Conservation (phyloP, 2,797 vertebrate species). For the Semotilus atromaculatus region DNA sequence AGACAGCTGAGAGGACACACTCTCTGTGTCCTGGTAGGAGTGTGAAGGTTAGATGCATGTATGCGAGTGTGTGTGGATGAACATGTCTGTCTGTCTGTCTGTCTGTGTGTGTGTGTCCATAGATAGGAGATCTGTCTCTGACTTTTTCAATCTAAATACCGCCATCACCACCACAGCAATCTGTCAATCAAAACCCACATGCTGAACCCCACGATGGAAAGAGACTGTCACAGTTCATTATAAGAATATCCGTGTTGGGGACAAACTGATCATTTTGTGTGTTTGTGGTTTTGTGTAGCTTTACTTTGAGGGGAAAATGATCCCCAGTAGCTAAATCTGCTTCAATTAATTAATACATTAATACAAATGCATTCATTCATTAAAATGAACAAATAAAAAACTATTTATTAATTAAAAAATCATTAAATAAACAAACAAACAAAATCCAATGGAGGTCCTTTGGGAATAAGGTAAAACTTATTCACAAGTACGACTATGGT, state of each 20-base stretch:
- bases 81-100: conserved; percentile 15
- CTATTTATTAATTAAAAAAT: background rate
- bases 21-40: conserved; percentile 69
- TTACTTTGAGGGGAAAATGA: background rate
- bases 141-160: conserved; percentile 13
- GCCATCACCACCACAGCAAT: background rate
- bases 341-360: background rate
- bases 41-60: conserved; percentile 72
- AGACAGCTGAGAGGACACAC: conserved; percentile 80
- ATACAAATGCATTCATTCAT: background rate
- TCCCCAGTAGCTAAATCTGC: background rate
- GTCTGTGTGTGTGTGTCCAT: background rate
- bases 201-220: conserved; percentile 16
- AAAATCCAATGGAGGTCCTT: background rate
- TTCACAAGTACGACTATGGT: background rate
- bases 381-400: background rate
- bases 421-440: background rate
- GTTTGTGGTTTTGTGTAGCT: background rate
- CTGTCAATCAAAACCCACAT: conserved; percentile 39
- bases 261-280: background rate
- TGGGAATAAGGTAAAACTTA: background rate
- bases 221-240: background rate
- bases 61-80: conserved; percentile 6
- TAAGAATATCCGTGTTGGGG: background rate
- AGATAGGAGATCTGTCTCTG: background rate